A percentile compares a stretch with the other conserved stretches of the same genome.
These are phyloP conservation scores for Tichodroma muraria DNA, from an alignment of 2,113 vertebrate species.

Conservation along the genomic window DNA sequence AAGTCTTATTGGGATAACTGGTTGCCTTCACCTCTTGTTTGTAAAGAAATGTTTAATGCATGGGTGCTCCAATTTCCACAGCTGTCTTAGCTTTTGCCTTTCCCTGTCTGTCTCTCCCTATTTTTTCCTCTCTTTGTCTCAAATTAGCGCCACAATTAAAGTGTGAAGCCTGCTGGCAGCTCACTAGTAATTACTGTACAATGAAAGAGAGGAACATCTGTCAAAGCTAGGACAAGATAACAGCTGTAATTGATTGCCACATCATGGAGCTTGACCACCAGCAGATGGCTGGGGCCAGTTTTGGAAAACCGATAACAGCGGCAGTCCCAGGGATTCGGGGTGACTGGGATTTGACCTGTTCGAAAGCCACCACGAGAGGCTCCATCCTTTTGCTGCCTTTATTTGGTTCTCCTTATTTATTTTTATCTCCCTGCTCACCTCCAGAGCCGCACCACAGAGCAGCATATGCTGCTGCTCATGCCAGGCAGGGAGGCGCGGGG, in stretches of 20 bases:
- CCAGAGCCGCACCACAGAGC: neutral
- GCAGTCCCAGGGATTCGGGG: neutral
- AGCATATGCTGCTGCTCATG: neutral
- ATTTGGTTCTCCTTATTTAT: neutral
- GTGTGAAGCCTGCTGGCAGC: constrained; percentile 69
- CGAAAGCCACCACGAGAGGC: neutral
- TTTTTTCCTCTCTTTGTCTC: constrained; percentile 62
- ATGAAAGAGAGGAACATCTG: constrained; percentile 66
- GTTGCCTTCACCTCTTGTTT: neutral
- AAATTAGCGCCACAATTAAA: constrained; percentile 68
- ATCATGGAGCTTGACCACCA: constrained; percentile 62
- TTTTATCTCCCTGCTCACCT: neutral
- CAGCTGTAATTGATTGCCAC: constrained; percentile 71
- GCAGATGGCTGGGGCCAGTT: constrained; percentile 59
- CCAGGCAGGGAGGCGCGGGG: neutral
- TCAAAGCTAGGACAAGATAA: constrained; percentile 66
- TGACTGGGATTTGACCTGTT: neutral
- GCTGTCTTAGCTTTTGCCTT: constrained; percentile 39
- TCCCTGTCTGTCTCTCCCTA: constrained; percentile 33
- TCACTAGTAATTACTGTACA: constrained; percentile 69
- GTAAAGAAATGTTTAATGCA: constrained; percentile 11
- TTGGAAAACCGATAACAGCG: neutral
- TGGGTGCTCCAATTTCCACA: neutral
- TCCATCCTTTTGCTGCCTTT: neutral
- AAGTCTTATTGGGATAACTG: neutral